Evolutionary conservation across 2,797 vertebrate species (phyloP).

Genomic region (Cossypha polioptera): DNA sequence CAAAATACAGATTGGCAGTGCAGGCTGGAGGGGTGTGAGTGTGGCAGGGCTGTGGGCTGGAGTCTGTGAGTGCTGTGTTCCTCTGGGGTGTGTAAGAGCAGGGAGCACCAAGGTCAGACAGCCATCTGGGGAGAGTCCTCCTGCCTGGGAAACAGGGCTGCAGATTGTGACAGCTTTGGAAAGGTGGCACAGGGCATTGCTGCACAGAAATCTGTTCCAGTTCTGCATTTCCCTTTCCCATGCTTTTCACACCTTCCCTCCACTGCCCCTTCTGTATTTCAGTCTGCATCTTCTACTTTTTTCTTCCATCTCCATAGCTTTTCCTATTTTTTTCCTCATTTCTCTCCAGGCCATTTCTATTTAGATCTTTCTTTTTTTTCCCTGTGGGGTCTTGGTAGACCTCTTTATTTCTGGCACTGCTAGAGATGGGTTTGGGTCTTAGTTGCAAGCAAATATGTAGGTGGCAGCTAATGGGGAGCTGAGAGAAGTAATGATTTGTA

Average conservation of each 20-base stretch:
- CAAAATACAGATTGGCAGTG: neutral
- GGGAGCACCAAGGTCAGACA: constrained; percentile 15
- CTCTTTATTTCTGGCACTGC: neutral
- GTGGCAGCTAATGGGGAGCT: neutral
- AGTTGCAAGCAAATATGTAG: neutral
- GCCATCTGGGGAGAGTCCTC: neutral
- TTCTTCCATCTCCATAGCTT: neutral
- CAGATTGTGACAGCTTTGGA: neutral
- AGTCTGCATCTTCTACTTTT: neutral
- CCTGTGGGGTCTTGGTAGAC: neutral
- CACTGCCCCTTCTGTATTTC: neutral
- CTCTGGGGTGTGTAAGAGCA: neutral
- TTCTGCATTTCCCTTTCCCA: neutral
- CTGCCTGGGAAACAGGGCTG: neutral
- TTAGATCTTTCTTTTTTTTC: neutral
- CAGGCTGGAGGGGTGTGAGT: neutral
- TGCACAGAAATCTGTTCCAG: neutral
- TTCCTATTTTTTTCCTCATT: neutral
- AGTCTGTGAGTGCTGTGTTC: neutral
- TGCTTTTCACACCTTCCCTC: neutral
- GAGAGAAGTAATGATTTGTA: neutral
- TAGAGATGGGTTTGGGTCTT: neutral
- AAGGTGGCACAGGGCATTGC: neutral
- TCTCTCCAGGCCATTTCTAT: neutral
- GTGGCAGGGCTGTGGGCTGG: neutral